Evolutionary conservation across 2,797 vertebrate genomes (phyloP), one percentile per base, ranked within the genome.

Genomic region (Dromococcyx pavoninus): DNA sequence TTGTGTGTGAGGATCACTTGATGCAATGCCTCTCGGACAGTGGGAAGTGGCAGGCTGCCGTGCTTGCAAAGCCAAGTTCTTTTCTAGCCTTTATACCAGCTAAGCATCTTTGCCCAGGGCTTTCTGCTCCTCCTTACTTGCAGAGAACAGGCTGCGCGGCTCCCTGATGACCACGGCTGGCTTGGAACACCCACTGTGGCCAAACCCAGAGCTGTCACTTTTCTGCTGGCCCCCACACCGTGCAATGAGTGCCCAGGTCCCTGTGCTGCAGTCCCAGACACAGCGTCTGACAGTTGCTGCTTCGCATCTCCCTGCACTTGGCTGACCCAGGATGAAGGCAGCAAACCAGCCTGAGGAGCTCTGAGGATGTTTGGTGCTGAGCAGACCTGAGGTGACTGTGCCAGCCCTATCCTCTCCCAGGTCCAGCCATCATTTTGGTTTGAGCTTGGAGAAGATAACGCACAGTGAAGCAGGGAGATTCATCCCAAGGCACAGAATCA

Each of bases 161-260:
- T 76, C 46, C 53, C 21, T 6, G 44, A 28, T 21, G 64, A 24
- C 41, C 24, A 22, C 0, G 0, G 41, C 25, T 51, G 58, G 32
- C 71, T 64, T 67, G 30, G 85, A 69, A 89, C 64, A 32, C 17
- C 22, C 39, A 15, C 24, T 0, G 4, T 11, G 25, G 74, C 48
- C 43, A 70, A 62, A 78, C 1, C 18, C 43, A 24, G 51, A 51
- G 43, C 19, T 82, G 41, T 46, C 35, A 60, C 44, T 48, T 93
- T 57, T 44, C 60, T 78, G 53, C 48, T 66, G 80, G 11, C 12
- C 43, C 56, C 27, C 23, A 7, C 15, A 21, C 12, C 14, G 1
- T 0, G 3, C 24, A 21, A 0, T 1, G 32, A 58, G 50, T 7
- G 24, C 85, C 37, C 54, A 11, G 2, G 7, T 1, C 11, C 50